These are phyloP conservation scores for Hemibagrus guttatus DNA, from an alignment of 2,797 vertebrate species.

Conservation along the genomic window DNA sequence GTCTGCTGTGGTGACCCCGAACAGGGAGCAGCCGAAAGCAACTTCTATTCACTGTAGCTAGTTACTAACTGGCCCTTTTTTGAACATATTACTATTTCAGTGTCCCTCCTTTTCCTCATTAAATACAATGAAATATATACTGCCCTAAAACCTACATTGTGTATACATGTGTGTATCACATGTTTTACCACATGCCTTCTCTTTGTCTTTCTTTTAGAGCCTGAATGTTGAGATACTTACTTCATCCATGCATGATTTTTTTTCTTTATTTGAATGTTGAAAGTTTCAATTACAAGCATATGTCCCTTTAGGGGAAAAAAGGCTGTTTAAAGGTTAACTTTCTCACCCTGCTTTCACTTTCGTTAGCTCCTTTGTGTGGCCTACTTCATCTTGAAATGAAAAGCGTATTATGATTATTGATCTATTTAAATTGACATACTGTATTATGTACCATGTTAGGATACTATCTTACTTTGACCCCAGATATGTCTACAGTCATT, in stretches of 20 bases:
- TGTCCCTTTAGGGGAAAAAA: background rate
- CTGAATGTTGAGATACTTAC: background rate
- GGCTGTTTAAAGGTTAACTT: background rate
- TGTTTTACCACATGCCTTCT: background rate
- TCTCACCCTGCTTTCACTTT: conserved; percentile 13
- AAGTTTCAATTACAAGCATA: background rate
- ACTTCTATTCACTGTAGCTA: background rate
- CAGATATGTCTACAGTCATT: background rate
- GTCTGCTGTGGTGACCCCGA: too few species aligned
- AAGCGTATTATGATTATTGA: background rate
- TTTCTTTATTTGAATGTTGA: background rate
- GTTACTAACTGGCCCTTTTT: background rate
- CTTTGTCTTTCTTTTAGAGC: too few species aligned
- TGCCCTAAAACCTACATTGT: background rate
- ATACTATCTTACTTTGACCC: background rate
- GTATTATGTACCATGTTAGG: background rate
- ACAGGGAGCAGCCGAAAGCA: too few species aligned
- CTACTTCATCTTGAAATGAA: conserved; percentile 1
- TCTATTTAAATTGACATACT: background rate
- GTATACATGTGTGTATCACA: background rate
- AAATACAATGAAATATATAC: background rate
- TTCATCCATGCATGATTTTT: background rate
- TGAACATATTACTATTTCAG: background rate
- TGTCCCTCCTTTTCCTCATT: background rate
- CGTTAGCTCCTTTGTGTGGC: background rate